These are phyloP conservation scores for Cygnus buccinator DNA, from an alignment of 2,113 vertebrate genomes.

Conservation along the genomic window DNA sequence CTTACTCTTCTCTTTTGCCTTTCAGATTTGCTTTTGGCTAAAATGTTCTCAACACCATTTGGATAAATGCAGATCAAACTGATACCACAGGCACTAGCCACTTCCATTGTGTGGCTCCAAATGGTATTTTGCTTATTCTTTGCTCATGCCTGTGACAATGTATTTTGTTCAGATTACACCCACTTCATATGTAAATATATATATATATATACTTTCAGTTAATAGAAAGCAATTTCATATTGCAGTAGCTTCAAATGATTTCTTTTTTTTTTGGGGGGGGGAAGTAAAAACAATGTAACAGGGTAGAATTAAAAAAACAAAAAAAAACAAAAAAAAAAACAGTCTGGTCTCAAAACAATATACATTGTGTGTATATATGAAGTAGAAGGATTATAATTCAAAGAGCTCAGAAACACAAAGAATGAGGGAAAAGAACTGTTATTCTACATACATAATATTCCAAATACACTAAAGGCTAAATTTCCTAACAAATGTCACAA, in stretches of 20 bases:
- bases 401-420: not conserved
- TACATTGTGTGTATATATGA: not conserved
- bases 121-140: not conserved
- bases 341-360: not conserved
- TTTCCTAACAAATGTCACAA: not conserved
- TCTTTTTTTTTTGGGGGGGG: not conserved
- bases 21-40: not conserved
- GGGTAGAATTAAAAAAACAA: not conserved
- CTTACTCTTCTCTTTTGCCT: not conserved
- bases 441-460: not conserved
- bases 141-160: not conserved
- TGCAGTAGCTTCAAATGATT: not conserved
- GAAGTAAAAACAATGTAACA: not conserved
- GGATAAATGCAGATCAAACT: not conserved
- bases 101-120: not conserved
- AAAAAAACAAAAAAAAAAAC: accelerated
- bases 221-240: not conserved
- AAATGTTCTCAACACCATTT: not conserved
- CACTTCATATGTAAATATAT: not conserved
- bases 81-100: not conserved
- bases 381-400: not conserved
- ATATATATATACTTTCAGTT: not conserved
- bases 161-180: not conserved
- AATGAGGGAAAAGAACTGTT: not conserved
- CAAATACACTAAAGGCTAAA: not conserved